Evolutionary conservation across 1,140 invertebrate genomes (phyloP), one percentile per base, ranked within the genome.

Genomic region (Drosophila sproati): DNA sequence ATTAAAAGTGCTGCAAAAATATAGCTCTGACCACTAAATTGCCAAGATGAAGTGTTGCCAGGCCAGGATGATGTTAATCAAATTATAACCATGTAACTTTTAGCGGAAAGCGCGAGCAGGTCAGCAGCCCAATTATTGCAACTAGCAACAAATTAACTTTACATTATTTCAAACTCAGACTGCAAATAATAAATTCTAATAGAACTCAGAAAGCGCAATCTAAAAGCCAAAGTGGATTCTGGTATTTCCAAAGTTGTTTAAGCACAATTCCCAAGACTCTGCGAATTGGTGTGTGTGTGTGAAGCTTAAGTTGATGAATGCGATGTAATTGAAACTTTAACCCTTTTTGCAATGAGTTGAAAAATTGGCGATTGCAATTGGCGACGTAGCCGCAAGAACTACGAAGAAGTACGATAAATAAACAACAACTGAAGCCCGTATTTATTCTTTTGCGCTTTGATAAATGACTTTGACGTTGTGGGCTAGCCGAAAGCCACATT

Each of bases 21-120:
- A n/a, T 47, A 43, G 3, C 45, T 43, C 4, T 89, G 83, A 83
- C 83, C 85, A 89, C 83, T 83, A 88, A 87, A 87, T 87, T 88
- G 80, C 73, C 83, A 56, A 60, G 67, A 83, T 87, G 77, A 80
- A 88, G 80, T 80, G 80, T 62, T 64, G 64, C 47, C 56, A 20
- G 50, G 12, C 41, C 51, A 31, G 69, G 48, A 71, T 50, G 73
- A 71, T 89, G 83, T 80, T 87, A 85, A 87, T 87, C 83, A 87
- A 87, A 87, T 87, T 87, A 87, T 83, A 77, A 87, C 80, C 83
- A 87, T 87, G 83, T 88, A 80, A 82, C 78, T 86, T 81, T 86
- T 66, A 75, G 74, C 63, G 74, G 48, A 54, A 55, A 74, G 62
- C 41, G 34, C 83, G 64, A 80, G 60, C 68, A 67, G n/a, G 41